Conservation (phyloP, 2,888 invertebrate species). For the Agrilus mali region DNA sequence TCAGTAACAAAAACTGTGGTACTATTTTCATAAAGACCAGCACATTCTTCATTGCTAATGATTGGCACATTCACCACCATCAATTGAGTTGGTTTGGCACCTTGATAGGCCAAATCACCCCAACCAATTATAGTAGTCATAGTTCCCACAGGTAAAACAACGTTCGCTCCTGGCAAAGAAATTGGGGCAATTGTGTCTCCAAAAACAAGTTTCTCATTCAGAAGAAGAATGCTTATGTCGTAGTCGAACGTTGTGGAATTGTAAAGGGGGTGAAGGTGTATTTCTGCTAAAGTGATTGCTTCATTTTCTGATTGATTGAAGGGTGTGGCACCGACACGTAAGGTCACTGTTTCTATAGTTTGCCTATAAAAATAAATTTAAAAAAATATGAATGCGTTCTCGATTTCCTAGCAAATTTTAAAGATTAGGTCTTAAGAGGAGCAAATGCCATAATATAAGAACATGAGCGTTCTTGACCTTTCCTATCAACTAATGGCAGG, state of each 20-base stretch:
- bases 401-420: too few species aligned
- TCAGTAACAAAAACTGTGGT: slow-evolving; percentile 50
- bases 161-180: not conserved
- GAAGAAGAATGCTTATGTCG: slow-evolving; percentile 3
- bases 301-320: not conserved
- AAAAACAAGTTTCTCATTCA: not conserved
- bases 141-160: not conserved
- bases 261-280: slow-evolving; percentile 2
- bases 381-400: too few species aligned
- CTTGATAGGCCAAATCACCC: not conserved
- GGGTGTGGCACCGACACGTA: slow-evolving; percentile 1
- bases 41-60: slow-evolving; percentile 51
- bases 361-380: not conserved
- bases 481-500: too few species aligned
- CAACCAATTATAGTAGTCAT: slow-evolving; percentile 4
- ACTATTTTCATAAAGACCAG: slow-evolving; percentile 42
- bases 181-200: not conserved
- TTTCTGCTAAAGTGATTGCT: not conserved
- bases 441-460: too few species aligned
- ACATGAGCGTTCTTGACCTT: too few species aligned
- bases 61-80: slow-evolving; percentile 62
- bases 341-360: not conserved
- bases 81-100: slow-evolving; percentile 38
- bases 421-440: too few species aligned
- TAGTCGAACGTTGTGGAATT: not conserved